Evolutionary conservation across 2,888 invertebrate species (phyloP), one percentile per base, ranked within the genome.

Genomic region (Phytoseiulus persimilis): DNA sequence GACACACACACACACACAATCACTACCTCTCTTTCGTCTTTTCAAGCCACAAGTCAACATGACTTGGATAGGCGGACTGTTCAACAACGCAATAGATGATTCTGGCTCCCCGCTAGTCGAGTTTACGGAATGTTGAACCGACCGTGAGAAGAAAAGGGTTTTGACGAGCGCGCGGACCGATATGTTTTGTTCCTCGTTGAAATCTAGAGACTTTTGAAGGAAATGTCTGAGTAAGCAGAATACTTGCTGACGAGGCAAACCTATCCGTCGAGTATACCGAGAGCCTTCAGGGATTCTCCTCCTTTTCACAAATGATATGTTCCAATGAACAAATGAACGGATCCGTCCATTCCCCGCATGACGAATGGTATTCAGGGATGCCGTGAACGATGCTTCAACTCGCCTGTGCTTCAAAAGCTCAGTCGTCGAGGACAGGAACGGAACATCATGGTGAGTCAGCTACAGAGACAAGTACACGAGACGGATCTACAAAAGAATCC

Each of bases 101-200:
- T 65, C 65, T 65, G 18, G 65, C 65, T 14, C 28, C 18, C 28
- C 28, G 65, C 65, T 65, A 65, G 65, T 65, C 23, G 65, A 65
- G 14, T 65, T 11, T 28, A 28, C 14, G 65, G 18, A 65, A 65
- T 65, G 65, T 65, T 23, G 65, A 65, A 65, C 28, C 65, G 65
- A 65, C 65, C 65, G 14, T 28, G 65, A 65, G 65, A 65, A 65
- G 65, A 65, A 65, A 65, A 65, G 65, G 65, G 65, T 65, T 28
- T 14, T 65, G 65, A 65, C 65, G 65, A 65, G 65, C 65, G 65
- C 65, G 65, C 65, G 65, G 65, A 65, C 65, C 65, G 65, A 65
- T 65, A 65, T 65, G 65, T 65, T 65, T 65, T 65, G 65, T 65
- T 65, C 65, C 65, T 65, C 65, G 65, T 65, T 65, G 65, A 65